Evolutionary conservation across 2,797 vertebrate genomes (phyloP), one percentile per base, ranked within the genome.

Genomic region (Fistularia commersonii): DNA sequence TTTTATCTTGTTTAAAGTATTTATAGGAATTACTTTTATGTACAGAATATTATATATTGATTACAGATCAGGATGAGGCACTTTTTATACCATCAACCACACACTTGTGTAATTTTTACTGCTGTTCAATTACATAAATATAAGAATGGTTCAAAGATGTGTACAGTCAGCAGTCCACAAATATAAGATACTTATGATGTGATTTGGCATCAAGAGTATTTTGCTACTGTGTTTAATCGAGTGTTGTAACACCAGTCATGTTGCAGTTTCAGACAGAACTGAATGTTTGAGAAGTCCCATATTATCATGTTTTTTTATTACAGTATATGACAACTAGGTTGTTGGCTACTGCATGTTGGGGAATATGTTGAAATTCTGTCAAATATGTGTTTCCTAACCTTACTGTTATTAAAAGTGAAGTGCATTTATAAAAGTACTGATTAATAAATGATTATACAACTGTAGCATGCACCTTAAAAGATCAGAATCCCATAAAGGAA

Each of bases 1-100:
- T 23, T 61, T 66, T 77, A 79, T 69, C 69, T 61, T 65, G 31
- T 68, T 9, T 23, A 68, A 35, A 48, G 43, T 77, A 76, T 80
- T 74, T 80, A 70, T 61, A 54, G 64, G 54, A 54, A 57, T 58
- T 51, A 5, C 41, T 70, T 66, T 48, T 54, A 54, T 42, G 40
- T 65, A 57, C 48, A 64, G 13, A 42, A 37, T 51, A 42, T 38
- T 64, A 56, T 66, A 55, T 74, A 64, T 51, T 68, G 61, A 75
- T 57, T 49, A 76, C 41, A 42, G 37, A 61, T 69, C 50, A 57
- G 48, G 40, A 68, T 11, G 23, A 64, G 52, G 57, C 68, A 74
- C 48, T 82, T 85, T 84, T 80, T 66, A 64, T 64, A 78, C 36
- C 50, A 58, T 55, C 57, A 48, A 55, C 13, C 45, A 53, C 57